Conservation (phyloP, 2,888 invertebrate species). For the Gymnoscelis rufifasciata region DNA sequence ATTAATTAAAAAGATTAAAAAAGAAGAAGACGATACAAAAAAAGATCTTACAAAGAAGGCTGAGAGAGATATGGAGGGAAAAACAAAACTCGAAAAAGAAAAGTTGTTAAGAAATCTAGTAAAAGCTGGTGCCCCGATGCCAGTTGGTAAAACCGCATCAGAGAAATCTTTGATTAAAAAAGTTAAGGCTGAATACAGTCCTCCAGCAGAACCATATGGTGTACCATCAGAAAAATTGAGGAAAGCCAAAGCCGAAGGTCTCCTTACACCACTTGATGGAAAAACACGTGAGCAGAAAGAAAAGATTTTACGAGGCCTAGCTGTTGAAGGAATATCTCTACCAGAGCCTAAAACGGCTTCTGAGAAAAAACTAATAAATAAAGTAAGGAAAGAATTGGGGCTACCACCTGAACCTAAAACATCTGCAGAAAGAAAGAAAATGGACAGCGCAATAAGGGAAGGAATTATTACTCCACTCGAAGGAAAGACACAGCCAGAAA, state of each 20-base stretch:
- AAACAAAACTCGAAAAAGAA: constrained; percentile 30
- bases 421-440: constrained; percentile 21
- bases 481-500: constrained; percentile 33
- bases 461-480: constrained; percentile 21
- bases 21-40: constrained; percentile 27
- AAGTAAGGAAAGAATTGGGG: constrained; percentile 28
- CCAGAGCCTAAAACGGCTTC: constrained; percentile 31
- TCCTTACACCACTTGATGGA: constrained; percentile 3
- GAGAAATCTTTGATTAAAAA: constrained; percentile 23
- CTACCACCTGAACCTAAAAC: constrained; percentile 38
- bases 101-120: constrained; percentile 20
- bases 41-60: not conserved
- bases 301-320: no score
- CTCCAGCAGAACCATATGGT: no score
- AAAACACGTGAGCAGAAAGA: not conserved
- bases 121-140: not conserved
- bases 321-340: constrained; percentile 7
- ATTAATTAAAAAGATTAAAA: constrained; percentile 33
- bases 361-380: constrained; percentile 25
- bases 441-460: not conserved
- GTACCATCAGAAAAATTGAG: not conserved
- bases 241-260: constrained; percentile 15
- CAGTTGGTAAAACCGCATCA: not conserved
- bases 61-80: constrained; percentile 33
- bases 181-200: constrained; percentile 29